These are phyloP conservation scores for Eulemur albifrons DNA, from an alignment of 2,797 vertebrate genomes.

Conservation along the genomic window DNA sequence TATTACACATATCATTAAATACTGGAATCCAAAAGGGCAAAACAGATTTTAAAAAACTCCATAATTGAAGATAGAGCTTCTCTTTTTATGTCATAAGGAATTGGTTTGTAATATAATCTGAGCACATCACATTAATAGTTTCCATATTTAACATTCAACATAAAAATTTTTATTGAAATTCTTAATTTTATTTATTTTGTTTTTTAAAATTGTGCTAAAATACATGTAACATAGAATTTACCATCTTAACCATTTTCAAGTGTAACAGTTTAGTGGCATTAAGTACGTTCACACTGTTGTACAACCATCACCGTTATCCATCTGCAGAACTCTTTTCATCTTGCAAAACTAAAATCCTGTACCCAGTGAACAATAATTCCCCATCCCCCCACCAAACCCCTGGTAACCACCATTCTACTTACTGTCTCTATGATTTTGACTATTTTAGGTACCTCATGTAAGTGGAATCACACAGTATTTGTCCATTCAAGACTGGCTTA, in stretches of 20 bases:
- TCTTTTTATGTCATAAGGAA: conserved; percentile 11
- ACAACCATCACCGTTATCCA: not conserved
- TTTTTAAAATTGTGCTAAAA: not conserved
- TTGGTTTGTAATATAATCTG: not conserved
- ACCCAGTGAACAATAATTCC: not conserved
- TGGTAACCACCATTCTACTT: not conserved
- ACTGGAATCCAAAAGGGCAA: not conserved
- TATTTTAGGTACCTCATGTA: not conserved
- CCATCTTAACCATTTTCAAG: not conserved
- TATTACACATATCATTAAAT: not conserved
- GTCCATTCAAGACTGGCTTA: not conserved
- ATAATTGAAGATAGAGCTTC: not conserved
- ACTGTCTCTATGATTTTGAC: not conserved
- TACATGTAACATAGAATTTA: not conserved
- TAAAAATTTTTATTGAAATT: not conserved
- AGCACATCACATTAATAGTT: not conserved
- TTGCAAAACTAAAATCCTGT: not conserved
- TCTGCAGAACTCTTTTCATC: not conserved
- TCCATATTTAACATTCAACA: not conserved
- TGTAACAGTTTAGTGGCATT: not conserved
- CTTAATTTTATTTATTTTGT: not conserved
- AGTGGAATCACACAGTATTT: not conserved
- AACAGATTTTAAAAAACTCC: not conserved
- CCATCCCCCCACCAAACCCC: fast-evolving
- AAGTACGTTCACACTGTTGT: not conserved